Evolutionary conservation across 2,888 invertebrate species (phyloP).

Genomic region (Malthinus seriepunctatus): DNA sequence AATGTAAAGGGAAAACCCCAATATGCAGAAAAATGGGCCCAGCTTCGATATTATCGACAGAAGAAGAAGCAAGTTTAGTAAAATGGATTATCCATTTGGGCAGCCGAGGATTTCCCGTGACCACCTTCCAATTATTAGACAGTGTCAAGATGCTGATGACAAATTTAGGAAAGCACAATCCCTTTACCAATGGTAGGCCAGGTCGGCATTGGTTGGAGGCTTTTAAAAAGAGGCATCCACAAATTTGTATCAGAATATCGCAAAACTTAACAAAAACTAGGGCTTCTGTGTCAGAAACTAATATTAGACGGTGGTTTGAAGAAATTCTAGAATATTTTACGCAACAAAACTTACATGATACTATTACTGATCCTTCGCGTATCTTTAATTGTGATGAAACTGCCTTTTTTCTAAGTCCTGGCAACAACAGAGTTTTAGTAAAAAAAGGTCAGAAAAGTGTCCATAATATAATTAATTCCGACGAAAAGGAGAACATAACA

Average conservation of each 20-base stretch:
- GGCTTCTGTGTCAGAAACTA: constrained; percentile 28
- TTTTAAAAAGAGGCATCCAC: neutral
- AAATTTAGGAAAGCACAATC: neutral
- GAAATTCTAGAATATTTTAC: constrained; percentile 8
- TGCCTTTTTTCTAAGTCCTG: constrained; percentile 35
- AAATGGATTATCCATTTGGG: no score
- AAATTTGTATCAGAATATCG: neutral
- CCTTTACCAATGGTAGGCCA: neutral
- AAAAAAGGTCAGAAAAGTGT: constrained; percentile 33
- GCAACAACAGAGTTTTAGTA: constrained; percentile 29
- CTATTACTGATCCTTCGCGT: neutral
- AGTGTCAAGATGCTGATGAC: constrained; percentile 4
- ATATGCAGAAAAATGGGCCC: no score
- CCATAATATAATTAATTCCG: constrained; percentile 31
- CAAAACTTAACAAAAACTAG: neutral
- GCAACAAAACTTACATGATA: neutral
- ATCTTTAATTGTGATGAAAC: constrained; percentile 30
- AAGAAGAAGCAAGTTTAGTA: no score
- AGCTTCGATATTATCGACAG: no score
- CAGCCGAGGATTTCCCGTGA: neutral
- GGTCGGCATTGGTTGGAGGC: neutral
- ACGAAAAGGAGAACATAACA: constrained; percentile 36
- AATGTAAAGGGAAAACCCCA: constrained; percentile 5
- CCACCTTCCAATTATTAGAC: neutral
- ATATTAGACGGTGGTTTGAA: constrained; percentile 7